These are phyloP conservation scores for Lucifuga dentata DNA, from an alignment of 2,113 vertebrate genomes.

Conservation along the genomic window DNA sequence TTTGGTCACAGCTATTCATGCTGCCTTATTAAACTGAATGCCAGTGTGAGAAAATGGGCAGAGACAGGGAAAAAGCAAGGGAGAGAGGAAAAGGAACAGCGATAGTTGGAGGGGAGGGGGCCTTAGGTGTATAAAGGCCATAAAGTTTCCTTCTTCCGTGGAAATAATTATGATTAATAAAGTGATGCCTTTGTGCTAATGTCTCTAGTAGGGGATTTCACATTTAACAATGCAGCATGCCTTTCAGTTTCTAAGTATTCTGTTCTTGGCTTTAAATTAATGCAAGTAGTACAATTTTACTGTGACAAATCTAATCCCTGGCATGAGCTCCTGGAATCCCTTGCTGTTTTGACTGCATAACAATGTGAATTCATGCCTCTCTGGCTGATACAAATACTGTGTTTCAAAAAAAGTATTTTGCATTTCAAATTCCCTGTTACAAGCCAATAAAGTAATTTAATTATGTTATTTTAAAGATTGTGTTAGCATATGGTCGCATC, in stretches of 20 bases:
- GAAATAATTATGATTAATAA: slow-evolving; percentile 55
- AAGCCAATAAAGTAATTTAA: slow-evolving; percentile 27
- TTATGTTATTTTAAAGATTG: slow-evolving; percentile 27
- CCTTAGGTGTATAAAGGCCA: slow-evolving; percentile 41
- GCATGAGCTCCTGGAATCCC: slow-evolving; percentile 56
- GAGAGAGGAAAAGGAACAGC: slow-evolving; percentile 22
- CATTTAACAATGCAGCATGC: slow-evolving; percentile 37
- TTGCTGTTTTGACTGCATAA: slow-evolving; percentile 56
- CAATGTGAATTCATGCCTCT: slow-evolving; percentile 54
- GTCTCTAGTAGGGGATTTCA: slow-evolving; percentile 50
- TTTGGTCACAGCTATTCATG: slow-evolving; percentile 74
- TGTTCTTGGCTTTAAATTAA: slow-evolving; percentile 60
- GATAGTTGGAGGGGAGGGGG: slow-evolving; percentile 3
- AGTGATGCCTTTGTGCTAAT: slow-evolving; percentile 38
- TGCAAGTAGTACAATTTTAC: slow-evolving; percentile 49
- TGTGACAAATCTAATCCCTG: slow-evolving; percentile 72
- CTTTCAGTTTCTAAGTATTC: slow-evolving; percentile 47
- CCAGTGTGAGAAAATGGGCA: slow-evolving; percentile 19
- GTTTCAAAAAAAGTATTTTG: slow-evolving; percentile 6
- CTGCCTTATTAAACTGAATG: slow-evolving; percentile 64
- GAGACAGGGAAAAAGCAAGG: slow-evolving; percentile 18
- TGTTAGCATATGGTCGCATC: slow-evolving; percentile 19
- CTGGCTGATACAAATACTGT: slow-evolving; percentile 44
- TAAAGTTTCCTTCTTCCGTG: slow-evolving; percentile 47
- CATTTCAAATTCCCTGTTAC: slow-evolving; percentile 20